Evolutionary conservation across 2,888 invertebrate genomes (phyloP), one percentile per base, ranked within the genome.

Genomic region (Chorisops tibialis): DNA sequence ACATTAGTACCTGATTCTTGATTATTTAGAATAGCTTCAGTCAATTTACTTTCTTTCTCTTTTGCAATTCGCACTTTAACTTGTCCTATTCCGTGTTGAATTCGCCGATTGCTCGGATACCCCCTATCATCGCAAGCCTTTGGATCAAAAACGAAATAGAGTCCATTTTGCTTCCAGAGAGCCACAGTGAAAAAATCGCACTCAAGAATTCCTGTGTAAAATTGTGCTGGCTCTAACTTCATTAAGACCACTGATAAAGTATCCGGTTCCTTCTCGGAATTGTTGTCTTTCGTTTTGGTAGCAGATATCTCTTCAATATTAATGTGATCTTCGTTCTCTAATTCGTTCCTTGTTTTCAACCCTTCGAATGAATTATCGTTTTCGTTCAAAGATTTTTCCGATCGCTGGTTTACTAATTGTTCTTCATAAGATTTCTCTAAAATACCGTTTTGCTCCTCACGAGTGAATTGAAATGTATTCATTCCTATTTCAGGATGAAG

Each of bases 111-210:
- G 1, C 75, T 75, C 5, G 64, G 64, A 67, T 71, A 62, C 67
- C 87, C 87, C 18, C 81, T 77, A 11, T 82, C 81, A 66, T 84
- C 81, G 58, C 84, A 82, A 0, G 81, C 81, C 24, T 84, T 83
- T 0, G 87, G 83, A 68, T 87, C 86, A 58, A 83, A 86, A 69
- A 82, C 79, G 67, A 82, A 83, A 62, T 77, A 79, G 47, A 79
- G 77, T 4, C 78, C 69, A 0, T 80, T 79, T 1, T 81, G 77
- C 61, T 76, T 79, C 85, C 85, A 86, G 1, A 87, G 74, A 0
- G 83, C 85, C 6, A 69, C 39, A 21, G 39, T 62, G 35, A 64
- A 68, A 11, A 69, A 62, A 14, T 65, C 67, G 1, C 68, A 63
- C 22, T 67, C 64, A 1, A 70, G 18, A 5, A 69, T 63, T 12